These are phyloP conservation scores for Napeogenes inachia DNA, from an alignment of 2,888 invertebrate genomes.

Conservation along the genomic window DNA sequence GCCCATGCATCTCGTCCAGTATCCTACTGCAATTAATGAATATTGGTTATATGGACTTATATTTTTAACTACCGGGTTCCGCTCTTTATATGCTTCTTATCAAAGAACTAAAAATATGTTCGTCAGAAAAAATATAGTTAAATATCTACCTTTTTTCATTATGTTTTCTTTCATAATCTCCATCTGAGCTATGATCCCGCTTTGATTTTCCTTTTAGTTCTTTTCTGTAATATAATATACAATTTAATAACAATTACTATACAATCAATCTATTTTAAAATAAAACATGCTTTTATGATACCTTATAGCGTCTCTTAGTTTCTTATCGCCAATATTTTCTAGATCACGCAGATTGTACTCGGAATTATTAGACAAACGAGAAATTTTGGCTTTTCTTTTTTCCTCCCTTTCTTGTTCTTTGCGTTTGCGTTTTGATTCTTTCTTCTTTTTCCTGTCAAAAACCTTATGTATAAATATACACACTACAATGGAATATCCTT, in stretches of 20 bases:
- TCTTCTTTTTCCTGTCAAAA: slow-evolving; percentile 79
- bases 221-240: slow-evolving; percentile 49
- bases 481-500: not conserved
- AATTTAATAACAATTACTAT: not conserved
- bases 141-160: slow-evolving; percentile 63
- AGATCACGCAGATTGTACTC: slow-evolving; percentile 82
- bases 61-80: too few relatives aligned
- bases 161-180: slow-evolving; percentile 73
- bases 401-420: slow-evolving; percentile 83
- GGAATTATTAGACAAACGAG: slow-evolving; percentile 68
- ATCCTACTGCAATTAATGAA: slow-evolving; percentile 53
- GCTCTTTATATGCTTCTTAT: not conserved
- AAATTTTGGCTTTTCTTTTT: slow-evolving; percentile 81
- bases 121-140: slow-evolving; percentile 6
- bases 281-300: slow-evolving; percentile 41
- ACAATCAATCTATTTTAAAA: not conserved
- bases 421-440: slow-evolving; percentile 84
- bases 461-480: not conserved
- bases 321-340: slow-evolving; percentile 80
- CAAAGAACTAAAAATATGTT: too few relatives aligned
- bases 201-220: slow-evolving; percentile 71
- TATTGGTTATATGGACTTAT: too few relatives aligned
- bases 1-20: slow-evolving; percentile 83
- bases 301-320: slow-evolving; percentile 82
- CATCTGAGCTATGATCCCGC: slow-evolving; percentile 70